Evolutionary conservation across 2,113 vertebrate species (phyloP).

Genomic region (Diglossa brunneiventris): DNA sequence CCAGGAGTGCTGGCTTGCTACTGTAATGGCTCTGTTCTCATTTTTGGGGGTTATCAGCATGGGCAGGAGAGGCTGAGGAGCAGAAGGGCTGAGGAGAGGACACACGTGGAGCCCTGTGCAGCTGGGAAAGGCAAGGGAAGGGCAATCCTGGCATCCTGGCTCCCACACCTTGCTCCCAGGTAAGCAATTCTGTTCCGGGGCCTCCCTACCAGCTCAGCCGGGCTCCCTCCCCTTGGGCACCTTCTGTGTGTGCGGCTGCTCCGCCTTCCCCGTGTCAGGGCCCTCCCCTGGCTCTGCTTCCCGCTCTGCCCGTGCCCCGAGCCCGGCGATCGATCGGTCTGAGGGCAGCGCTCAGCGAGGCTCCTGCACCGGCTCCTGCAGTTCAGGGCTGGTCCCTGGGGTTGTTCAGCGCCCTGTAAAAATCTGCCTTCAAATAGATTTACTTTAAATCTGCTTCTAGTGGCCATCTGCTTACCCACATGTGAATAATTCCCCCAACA

Average conservation of each 20-base stretch:
- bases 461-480: neutral
- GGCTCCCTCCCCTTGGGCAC: neutral
- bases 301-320: neutral
- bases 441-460: neutral
- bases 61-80: neutral
- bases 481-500: neutral
- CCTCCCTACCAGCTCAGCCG: slow-evolving; percentile 14
- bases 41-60: neutral
- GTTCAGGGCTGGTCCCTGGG: too few relatives aligned
- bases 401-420: neutral
- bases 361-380: too few relatives aligned
- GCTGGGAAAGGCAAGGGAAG: neutral
- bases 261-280: neutral
- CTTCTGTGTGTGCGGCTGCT: neutral
- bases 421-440: neutral
- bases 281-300: neutral
- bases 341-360: too few relatives aligned
- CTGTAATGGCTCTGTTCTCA: neutral
- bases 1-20: neutral
- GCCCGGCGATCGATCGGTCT: too few relatives aligned
- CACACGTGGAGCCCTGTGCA: neutral
- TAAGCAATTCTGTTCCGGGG: neutral
- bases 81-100: neutral
- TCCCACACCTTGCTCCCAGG: neutral
- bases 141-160: neutral